These are phyloP conservation scores for Cephalopachus bancanus DNA, from an alignment of 2,797 vertebrate genomes.

Conservation along the genomic window DNA sequence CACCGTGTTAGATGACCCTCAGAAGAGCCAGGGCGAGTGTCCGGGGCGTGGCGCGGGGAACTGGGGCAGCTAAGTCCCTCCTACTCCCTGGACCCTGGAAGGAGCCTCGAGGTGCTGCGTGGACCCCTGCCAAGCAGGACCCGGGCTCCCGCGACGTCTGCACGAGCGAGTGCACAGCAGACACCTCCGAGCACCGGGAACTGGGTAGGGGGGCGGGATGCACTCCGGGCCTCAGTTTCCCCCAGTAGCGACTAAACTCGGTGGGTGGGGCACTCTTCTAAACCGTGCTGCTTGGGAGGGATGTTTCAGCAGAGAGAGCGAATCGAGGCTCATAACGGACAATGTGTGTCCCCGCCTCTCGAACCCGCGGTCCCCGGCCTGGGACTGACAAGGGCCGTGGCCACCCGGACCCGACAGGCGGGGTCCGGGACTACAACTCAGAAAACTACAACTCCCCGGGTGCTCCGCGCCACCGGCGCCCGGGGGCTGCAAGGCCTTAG, in stretches of 20 bases:
- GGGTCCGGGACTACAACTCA: not conserved
- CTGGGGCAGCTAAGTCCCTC: not conserved
- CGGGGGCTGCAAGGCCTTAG: fast-evolving
- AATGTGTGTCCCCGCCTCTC: no score
- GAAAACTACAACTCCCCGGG: conserved; percentile 61
- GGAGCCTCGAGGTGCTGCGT: not conserved
- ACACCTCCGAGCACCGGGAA: not conserved
- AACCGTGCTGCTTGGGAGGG: not conserved
- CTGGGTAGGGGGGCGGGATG: no score
- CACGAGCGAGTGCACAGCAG: not conserved
- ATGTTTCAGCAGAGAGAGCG: not conserved
- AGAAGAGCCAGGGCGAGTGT: not conserved
- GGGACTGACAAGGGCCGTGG: fast-evolving
- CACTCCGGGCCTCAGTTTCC: not conserved
- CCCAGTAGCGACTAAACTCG: no score
- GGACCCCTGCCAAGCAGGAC: not conserved
- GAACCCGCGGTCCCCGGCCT: fast-evolving
- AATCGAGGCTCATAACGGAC: not conserved
- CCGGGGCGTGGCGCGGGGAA: no score
- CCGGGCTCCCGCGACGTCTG: not conserved
- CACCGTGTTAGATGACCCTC: not conserved
- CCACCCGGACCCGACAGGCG: fast-evolving
- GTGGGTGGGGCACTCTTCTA: not conserved
- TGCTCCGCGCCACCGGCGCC: not conserved
- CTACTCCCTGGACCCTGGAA: not conserved